Evolutionary conservation across 2,797 vertebrate genomes (phyloP), one percentile per base, ranked within the genome.

Genomic region (Pteronotus mesoamericanus): DNA sequence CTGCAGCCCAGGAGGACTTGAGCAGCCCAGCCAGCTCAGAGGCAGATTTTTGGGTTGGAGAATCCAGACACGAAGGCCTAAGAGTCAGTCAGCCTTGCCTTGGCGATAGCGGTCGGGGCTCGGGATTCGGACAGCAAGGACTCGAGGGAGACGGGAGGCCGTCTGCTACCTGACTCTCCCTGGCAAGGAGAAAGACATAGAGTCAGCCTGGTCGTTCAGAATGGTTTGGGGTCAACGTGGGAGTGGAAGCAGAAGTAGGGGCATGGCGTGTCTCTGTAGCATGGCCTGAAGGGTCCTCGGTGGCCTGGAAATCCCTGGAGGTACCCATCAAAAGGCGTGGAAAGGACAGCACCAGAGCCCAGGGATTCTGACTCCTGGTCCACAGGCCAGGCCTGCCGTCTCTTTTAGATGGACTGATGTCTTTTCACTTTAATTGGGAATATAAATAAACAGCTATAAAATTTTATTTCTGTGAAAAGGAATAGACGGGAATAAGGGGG

Each of bases 361-460:
- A 0, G 66, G 71, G 42, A 37, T 37, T 83, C 61, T 15, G 5
- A 75, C 39, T 37, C 48, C 29, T 0, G 15, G 48, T 19, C 10
- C 24, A 9, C 2, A 12, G 61, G 32, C 3, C 21, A 34, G n/a
- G 4, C 10, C 87, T 89, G 34, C 39, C 1, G 0, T 51, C 89
- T 71, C 9, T 44, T 51, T 80, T 5, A 61, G 59, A 24, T 21
- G 37, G 24, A 34, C 19, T 68, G 14, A 42, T 72, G 2, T 32
- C 24, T 85, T 55, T 29, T 44, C 78, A 59, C 26, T 44, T 72
- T 88, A 64, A 80, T 14, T 64, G n/a, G 55, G 42, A 55, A 90
- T n/a, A 26, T 37, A 82, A 93, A 74, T 21, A 91, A 46, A n/a
- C 14, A 53, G 19, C 11, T 68, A 44, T 61, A 77, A 57, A 16